Percentiles rank a stretch among this genome's conserved stretches.
Conservation (phyloP, 2,113 vertebrate genomes). For the Garra rufa region DNA sequence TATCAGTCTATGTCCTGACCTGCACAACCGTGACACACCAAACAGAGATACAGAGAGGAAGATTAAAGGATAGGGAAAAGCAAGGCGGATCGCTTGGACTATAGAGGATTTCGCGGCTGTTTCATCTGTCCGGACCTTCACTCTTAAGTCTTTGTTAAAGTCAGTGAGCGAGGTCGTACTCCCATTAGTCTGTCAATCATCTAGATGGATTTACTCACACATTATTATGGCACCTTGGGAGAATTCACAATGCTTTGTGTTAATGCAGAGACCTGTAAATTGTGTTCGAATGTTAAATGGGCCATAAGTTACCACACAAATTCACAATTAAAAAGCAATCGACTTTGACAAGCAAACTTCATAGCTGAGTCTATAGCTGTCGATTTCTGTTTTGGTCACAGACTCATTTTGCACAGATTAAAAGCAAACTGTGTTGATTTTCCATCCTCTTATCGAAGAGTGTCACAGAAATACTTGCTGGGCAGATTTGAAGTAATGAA, state of each 20-base stretch:
- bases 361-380: background rate
- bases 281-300: background rate
- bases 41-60: conserved; percentile 7
- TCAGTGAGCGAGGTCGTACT: background rate
- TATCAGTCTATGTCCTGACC: conserved; percentile 17
- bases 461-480: background rate
- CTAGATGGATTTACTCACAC: background rate
- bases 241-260: conserved; percentile 11
- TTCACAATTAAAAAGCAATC: background rate
- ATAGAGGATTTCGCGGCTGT: background rate
- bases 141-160: conserved; percentile 7
- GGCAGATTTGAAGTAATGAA: background rate
- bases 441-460: background rate
- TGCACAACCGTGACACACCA: background rate
- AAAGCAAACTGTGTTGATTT: background rate
- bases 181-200: conserved; percentile 4
- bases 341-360: background rate
- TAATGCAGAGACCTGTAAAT: conserved; percentile 15
- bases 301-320: background rate
- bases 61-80: conserved; percentile 1
- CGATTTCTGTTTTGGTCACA: background rate
- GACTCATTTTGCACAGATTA: background rate
- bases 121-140: conserved; percentile 10
- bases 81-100: conserved; percentile 6
- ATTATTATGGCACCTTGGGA: background rate